Base-by-base conservation (phyloP, 2,888 invertebrate genomes). In the Spicauda simplicius region DNA sequence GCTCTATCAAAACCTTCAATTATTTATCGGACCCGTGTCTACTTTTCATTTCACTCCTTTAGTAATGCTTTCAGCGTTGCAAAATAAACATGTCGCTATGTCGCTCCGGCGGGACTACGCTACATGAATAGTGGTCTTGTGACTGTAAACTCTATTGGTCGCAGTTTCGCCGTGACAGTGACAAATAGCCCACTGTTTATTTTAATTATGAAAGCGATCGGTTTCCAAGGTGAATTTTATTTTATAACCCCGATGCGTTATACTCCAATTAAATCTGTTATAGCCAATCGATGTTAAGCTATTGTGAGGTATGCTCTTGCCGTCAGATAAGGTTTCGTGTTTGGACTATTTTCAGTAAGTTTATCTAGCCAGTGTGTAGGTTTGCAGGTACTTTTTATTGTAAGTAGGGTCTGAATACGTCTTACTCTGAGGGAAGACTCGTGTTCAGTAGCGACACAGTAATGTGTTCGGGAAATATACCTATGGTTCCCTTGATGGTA, bases 11-110 rank as follows among this genome's bases (percentile, higher is more conserved):
- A 90, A 83, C 90, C 91, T 91, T 93, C 91, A 91, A 92, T 93
- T 92, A 93, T 93, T 92, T 93, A 93, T 92, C 89, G 91, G 90
- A 91, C 91, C 92, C 91, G 80, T 91, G 91, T 92, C 91, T 92
- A 88, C 92, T 90, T 92, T 92, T 90, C 91, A 90, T 91, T 91
- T 91, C 85, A 92, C 91, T 90, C 90, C 90, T 89, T 91, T 89
- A 80, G 81, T 76, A 84, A 82, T 75, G 85, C 88, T 89, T 88
- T 89, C 87, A 86, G 81, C 54, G 59, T 77, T 66, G 77, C 80
- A 77, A 82, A 88, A 86, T 88, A 90, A 88, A 91, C 86, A 85
- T 86, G 90, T 87, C 84, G 79, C 12, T 37, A 12, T 12, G 37
- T 83, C 78, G 90, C 87, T 72, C 73, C 75, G 90, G 90, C 75